Conservation (phyloP, 2,888 invertebrate genomes). For the Abrostola triplasia region DNA sequence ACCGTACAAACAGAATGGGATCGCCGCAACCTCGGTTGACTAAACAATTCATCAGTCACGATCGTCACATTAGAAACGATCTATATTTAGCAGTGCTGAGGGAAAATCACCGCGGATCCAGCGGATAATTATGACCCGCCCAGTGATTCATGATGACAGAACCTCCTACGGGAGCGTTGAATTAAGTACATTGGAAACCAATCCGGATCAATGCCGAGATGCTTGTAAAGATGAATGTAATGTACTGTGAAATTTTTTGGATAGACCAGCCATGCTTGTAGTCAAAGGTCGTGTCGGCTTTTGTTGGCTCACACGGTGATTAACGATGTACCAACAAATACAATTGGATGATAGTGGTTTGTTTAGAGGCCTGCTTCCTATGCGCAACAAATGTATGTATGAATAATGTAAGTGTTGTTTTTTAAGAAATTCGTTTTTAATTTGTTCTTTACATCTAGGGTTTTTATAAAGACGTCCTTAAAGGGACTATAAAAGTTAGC, state of each 20-base stretch:
- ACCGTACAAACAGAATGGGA: conserved; percentile 14
- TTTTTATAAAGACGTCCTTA: too few relatives aligned
- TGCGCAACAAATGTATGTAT: too few relatives aligned
- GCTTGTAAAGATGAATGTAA: conserved; percentile 13
- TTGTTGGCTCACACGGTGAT: neutral
- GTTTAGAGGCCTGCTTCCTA: too few relatives aligned
- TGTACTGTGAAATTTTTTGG: neutral
- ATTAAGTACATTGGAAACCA: conserved; percentile 51
- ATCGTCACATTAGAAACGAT: conserved; percentile 33
- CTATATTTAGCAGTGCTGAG: conserved; percentile 43
- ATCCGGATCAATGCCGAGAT: conserved; percentile 25
- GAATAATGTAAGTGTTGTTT: too few relatives aligned
- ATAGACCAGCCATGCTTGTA: neutral
- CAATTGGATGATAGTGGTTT: too few relatives aligned
- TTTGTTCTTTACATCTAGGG: too few relatives aligned
- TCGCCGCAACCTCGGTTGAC: conserved; percentile 21
- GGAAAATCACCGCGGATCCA: conserved; percentile 54
- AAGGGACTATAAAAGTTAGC: too few relatives aligned
- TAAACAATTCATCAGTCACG: conserved; percentile 54
- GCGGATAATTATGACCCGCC: conserved; percentile 60
- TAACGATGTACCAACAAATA: too few relatives aligned
- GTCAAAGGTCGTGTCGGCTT: neutral
- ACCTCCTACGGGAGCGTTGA: conserved; percentile 59
- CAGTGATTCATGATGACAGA: conserved; percentile 68
- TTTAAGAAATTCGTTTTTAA: too few relatives aligned